These are phyloP conservation scores for Nephrotoma appendiculata DNA, from an alignment of 2,888 invertebrate genomes.

Conservation along the genomic window DNA sequence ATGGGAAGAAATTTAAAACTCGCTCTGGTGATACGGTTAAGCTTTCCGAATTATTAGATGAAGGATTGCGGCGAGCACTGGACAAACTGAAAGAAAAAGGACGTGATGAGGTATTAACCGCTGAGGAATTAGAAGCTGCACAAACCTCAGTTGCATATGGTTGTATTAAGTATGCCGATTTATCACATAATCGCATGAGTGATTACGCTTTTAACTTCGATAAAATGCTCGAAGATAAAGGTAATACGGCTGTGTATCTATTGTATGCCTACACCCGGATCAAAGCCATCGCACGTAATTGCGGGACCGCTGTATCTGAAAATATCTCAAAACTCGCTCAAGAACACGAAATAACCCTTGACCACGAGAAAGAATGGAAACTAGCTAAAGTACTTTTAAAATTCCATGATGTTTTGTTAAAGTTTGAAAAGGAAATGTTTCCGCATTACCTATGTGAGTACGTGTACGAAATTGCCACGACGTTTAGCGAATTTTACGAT, in stretches of 20 bases:
- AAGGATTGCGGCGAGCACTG: conserved; percentile 69
- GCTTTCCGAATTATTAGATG: conserved; percentile 75
- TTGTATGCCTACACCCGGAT: conserved; percentile 92
- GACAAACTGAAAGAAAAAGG: conserved; percentile 79
- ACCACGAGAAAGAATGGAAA: conserved; percentile 90
- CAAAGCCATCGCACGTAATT: conserved; percentile 68
- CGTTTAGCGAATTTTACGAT: conserved; percentile 95
- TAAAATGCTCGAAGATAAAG: conserved; percentile 97
- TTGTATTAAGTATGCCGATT: conserved; percentile 96
- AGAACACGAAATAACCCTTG: conserved; percentile 47
- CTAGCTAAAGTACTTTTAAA: conserved; percentile 73
- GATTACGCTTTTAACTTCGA: conserved; percentile 98
- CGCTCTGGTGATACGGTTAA: conserved; percentile 92
- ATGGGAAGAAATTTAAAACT: conserved; percentile 98
- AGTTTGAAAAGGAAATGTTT: conserved; percentile 66
- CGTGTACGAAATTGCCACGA: conserved; percentile 83
- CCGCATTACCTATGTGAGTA: conserved; percentile 88
- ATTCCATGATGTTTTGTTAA: conserved; percentile 75
- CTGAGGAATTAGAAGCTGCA: conserved; percentile 66
- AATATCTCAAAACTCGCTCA: conserved; percentile 45
- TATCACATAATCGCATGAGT: conserved; percentile 81
- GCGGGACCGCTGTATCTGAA: conserved; percentile 39
- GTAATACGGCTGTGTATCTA: conserved; percentile 96
- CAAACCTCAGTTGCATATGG: conserved; percentile 92
- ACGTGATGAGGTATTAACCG: conserved; percentile 65